Base-by-base conservation (phyloP, 1,140 invertebrate species). In the Trinorchestia longiramus region DNA sequence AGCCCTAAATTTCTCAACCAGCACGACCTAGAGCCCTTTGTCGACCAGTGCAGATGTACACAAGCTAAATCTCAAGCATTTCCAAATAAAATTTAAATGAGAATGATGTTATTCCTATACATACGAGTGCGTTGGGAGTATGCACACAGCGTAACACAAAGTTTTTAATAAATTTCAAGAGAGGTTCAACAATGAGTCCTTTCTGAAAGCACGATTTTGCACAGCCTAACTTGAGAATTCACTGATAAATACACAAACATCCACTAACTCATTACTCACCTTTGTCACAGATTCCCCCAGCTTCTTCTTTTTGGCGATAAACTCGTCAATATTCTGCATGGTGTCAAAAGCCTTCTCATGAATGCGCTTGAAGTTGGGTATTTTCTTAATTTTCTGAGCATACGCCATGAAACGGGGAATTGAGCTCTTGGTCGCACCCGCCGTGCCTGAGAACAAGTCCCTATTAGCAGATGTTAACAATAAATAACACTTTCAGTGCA, bases 281-380 rank as follows among this genome's bases (percentile, higher is more conserved):
- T 94, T 94, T 0, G 92, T 45, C 43, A 94, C 92, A 45, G 92
- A 94, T 3, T 47, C 44, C 6, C 8, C 44, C 43, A 94, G 92
- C 36, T 94, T 94, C 43, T 47, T 94, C 44, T 94, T 94, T 43
- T 94, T 94, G 0, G 92, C 43, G 0, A 94, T 44, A 47, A 45
- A 94, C 6, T 94, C 92, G 44, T 94, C 92, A 11, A 94, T 94
- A 44, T 43, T n/a, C 92, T 94, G 92, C 92, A 94, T 94, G 44
- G 43, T 45, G 44, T 45, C 43, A 36, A 94, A 94, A 47, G 92
- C 92, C 44, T 94, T 94, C 44, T 94, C 92, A 36, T 94, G 92
- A 6, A 94, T 94, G 44, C 92, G 92, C 44, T 94, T 94, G 92
- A 94, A 94, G 43, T 94, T 94, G 40, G 92, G 92, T 44, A 94